A percentile compares a stretch with the other conserved stretches of the same genome.
These are phyloP conservation scores for Punctoribates punctum DNA, from an alignment of 2,888 invertebrate species.

Conservation along the genomic window DNA sequence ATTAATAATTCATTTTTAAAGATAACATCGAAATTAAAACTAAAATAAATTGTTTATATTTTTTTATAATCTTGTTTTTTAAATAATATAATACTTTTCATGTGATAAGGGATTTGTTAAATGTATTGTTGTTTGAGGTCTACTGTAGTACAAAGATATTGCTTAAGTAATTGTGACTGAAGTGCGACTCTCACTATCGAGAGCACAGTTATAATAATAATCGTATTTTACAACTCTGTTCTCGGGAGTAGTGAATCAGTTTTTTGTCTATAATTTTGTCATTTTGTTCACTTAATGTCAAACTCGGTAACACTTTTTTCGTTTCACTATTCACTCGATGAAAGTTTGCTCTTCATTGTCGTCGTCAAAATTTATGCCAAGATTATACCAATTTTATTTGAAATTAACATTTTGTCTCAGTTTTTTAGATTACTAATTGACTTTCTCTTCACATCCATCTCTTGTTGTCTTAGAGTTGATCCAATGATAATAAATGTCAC, in stretches of 20 bases:
- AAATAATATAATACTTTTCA: constrained; percentile 18
- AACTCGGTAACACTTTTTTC: background rate
- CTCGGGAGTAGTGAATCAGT: background rate
- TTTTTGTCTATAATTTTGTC: background rate
- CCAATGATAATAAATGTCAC: constrained; percentile 20
- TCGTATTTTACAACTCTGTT: constrained; percentile 11
- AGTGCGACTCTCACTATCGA: constrained; percentile 30
- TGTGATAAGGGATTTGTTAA: constrained; percentile 31
- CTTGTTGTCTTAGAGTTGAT: background rate
- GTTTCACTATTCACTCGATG: background rate
- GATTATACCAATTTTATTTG: too few relatives aligned
- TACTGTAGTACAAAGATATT: constrained; percentile 32
- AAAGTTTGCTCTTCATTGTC: too few relatives aligned
- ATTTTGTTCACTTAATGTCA: constrained; percentile 24
- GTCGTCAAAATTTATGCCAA: too few relatives aligned
- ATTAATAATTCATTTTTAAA: constrained; percentile 1
- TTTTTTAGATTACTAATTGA: background rate
- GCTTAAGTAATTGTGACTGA: constrained; percentile 36
- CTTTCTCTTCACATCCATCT: background rate
- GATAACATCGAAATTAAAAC: constrained; percentile 20
- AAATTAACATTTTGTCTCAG: background rate
- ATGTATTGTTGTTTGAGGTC: constrained; percentile 9
- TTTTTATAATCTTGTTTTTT: background rate
- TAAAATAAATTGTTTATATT: constrained; percentile 19
- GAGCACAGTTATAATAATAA: constrained; percentile 16